phyloP scores from a whole-genome alignment of 2,888 invertebrate species.

The Euplagia quadripunctaria region DNA sequence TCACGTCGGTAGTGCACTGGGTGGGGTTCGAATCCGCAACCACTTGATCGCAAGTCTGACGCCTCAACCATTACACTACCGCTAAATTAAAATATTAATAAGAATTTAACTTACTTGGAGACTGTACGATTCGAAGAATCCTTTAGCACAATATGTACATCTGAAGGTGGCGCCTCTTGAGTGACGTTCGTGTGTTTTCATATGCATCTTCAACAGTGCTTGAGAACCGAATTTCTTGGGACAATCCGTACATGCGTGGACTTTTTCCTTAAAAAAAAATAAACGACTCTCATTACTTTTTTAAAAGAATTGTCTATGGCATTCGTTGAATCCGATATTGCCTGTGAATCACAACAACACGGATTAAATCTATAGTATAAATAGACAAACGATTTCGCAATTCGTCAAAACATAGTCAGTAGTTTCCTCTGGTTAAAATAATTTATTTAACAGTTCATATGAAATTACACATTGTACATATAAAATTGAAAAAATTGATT shows the following conservation, averaged over 20 bases:
- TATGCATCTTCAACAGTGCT: conserved; percentile 73
- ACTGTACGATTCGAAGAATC: conserved; percentile 77
- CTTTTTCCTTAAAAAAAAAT: conserved; percentile 73
- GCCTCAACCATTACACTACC: no score
- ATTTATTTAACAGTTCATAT: no score
- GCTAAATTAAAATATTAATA: neutral
- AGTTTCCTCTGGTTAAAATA: no score
- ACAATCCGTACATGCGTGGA: conserved; percentile 72
- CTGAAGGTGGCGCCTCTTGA: conserved; percentile 69
- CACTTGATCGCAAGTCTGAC: no score
- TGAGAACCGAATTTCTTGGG: conserved; percentile 79
- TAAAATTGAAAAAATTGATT: no score
- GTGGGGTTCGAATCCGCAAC: no score
- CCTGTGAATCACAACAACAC: no score
- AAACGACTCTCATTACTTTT: neutral
- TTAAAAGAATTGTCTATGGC: neutral
- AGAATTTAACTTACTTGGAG: conserved; percentile 61
- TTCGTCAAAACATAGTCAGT: no score
- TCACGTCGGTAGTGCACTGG: no score
- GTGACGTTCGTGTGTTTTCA: conserved; percentile 74
- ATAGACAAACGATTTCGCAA: no score
- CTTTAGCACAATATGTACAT: conserved; percentile 80
- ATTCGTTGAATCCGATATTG: neutral
- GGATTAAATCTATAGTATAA: no score
- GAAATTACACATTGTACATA: no score